Conservation (phyloP, 2,113 vertebrate genomes). For the Ictalurus furcatus region DNA sequence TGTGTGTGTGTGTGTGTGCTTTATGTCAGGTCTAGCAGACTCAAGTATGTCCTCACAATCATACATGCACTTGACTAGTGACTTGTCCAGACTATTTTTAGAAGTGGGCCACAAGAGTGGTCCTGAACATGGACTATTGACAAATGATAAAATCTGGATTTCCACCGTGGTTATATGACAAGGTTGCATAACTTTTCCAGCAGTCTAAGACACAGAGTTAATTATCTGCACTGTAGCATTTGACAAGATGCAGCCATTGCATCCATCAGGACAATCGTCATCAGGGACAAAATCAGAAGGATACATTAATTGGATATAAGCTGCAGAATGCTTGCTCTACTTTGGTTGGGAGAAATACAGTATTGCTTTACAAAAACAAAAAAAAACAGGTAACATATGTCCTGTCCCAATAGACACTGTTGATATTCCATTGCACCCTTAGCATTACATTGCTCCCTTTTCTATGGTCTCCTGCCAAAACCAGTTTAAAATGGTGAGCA, state of each 20-base stretch:
- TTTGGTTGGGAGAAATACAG: not conserved
- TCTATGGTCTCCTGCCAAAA: not conserved
- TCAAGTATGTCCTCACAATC: not conserved
- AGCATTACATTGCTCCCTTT: not conserved
- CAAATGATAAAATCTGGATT: not conserved
- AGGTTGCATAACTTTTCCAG: not conserved
- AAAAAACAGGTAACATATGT: not conserved
- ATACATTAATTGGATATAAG: not conserved
- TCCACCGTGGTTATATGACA: not conserved
- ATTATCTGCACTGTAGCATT: not conserved
- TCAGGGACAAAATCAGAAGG: not conserved
- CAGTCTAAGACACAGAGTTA: not conserved
- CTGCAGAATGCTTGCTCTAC: no score
- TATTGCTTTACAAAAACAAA: not conserved
- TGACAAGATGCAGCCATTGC: not conserved
- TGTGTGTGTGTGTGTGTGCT: not conserved
- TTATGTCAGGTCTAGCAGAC: not conserved
- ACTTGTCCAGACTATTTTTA: not conserved
- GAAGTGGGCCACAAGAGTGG: not conserved
- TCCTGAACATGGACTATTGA: not conserved
- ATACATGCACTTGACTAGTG: not conserved
- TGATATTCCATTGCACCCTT: not conserved
- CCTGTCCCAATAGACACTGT: not conserved
- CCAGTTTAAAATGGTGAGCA: not conserved
- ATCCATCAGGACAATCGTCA: not conserved